phyloP scores from a whole-genome alignment of 53 echinoderm and acorn worm genomes.

The Patiria pectinifera region DNA sequence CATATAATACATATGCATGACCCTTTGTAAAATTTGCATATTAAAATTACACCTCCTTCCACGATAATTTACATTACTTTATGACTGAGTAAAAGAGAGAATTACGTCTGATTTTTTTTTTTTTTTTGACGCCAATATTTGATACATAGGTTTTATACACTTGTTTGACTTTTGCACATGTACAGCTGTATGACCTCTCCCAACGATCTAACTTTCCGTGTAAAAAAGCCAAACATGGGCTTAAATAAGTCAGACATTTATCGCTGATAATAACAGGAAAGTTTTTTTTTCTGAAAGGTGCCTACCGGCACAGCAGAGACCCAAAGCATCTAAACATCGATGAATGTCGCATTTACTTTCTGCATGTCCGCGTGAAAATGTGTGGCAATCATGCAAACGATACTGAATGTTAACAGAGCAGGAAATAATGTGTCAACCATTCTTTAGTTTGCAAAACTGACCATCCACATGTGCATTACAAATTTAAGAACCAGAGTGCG shows the following conservation, averaged over 20 bases:
- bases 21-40: slow-evolving; percentile 44
- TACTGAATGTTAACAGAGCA: no score
- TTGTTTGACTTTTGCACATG: background rate
- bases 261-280: background rate
- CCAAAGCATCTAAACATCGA: background rate
- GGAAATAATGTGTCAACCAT: no score
- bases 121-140: background rate
- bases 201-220: background rate
- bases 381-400: no score
- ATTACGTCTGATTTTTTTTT: background rate
- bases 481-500: no score
- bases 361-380: no score
- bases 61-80: slow-evolving; percentile 3
- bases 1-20: slow-evolving; percentile 40
- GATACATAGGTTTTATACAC: background rate
- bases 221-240: background rate
- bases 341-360: no score
- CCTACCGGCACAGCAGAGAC: background rate
- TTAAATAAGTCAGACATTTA: background rate
- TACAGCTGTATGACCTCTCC: background rate
- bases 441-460: no score
- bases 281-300: background rate
- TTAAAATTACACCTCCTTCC: slow-evolving; percentile 18
- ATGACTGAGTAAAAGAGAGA: background rate
- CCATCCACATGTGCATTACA: no score